A percentile compares a stretch with the other conserved stretches of the same genome.
These are phyloP conservation scores for Felis chaus DNA, from an alignment of 2,113 vertebrate genomes.

Conservation along the genomic window DNA sequence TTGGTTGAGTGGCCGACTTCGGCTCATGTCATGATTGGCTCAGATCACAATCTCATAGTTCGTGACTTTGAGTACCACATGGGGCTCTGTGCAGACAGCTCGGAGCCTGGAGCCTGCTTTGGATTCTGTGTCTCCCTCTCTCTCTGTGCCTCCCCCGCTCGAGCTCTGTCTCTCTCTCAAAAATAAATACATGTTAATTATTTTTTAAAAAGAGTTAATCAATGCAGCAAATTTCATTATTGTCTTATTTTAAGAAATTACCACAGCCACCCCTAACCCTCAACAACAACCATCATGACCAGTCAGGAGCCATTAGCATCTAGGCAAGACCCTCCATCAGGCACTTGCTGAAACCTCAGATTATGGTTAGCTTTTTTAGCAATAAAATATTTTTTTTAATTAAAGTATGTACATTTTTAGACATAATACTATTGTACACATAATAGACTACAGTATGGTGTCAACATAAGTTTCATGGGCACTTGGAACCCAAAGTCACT, in stretches of 20 bases:
- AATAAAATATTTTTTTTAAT: neutral
- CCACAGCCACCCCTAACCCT: neutral
- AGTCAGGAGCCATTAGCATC: neutral
- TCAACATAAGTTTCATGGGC: neutral
- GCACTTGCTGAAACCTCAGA: neutral
- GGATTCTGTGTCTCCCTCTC: no score
- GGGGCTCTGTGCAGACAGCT: no score
- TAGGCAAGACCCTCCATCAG: neutral
- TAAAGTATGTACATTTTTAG: neutral
- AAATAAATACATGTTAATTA: no score
- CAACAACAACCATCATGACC: neutral
- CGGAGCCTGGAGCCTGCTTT: no score
- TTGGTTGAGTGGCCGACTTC: no score
- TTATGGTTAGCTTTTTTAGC: neutral
- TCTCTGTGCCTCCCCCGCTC: no score
- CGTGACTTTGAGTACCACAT: no score
- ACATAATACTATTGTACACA: neutral
- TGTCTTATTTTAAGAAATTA: neutral
- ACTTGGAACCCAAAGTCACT: neutral
- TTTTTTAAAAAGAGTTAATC: neutral
- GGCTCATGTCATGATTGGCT: no score
- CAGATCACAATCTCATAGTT: no score
- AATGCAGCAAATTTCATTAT: neutral
- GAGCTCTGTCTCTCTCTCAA: no score
- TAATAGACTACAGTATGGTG: neutral